phyloP scores from a whole-genome alignment of 30 jellyfish, hydroid and myxozoan genomes.

The Aurelia sp. region DNA sequence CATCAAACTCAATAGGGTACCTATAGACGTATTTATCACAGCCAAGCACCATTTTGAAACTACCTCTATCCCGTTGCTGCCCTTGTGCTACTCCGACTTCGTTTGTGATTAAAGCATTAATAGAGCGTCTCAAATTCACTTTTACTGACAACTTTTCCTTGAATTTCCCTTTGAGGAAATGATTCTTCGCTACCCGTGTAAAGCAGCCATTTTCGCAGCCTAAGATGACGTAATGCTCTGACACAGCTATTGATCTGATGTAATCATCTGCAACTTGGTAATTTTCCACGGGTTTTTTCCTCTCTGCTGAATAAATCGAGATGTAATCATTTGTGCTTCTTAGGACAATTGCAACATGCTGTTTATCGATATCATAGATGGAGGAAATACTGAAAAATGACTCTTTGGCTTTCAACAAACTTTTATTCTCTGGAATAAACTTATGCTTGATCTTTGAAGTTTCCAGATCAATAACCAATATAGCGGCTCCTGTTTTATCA shows the following conservation, averaged over 20 bases:
- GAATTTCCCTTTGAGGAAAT: conserved; percentile 73
- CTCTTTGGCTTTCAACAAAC: conserved; percentile 29
- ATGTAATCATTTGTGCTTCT: conserved; percentile 78
- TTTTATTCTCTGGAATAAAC: conserved; percentile 32
- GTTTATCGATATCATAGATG: conserved; percentile 55
- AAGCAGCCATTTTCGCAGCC: conserved; percentile 82
- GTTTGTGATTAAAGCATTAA: conserved; percentile 51
- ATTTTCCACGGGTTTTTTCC: conserved; percentile 32
- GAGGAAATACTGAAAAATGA: conserved; percentile 26
- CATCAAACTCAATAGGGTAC: conserved; percentile 29
- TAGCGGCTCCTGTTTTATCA: conserved; percentile 70
- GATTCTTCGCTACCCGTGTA: conserved; percentile 35
- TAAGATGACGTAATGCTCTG: conserved; percentile 52
- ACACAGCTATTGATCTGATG: conserved; percentile 63
- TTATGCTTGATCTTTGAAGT: conserved; percentile 27
- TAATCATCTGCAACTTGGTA: conserved; percentile 34
- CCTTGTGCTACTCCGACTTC: not conserved
- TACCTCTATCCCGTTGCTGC: not conserved
- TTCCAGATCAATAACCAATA: conserved; percentile 55
- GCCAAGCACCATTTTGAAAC: conserved; percentile 7
- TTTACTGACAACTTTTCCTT: conserved; percentile 18
- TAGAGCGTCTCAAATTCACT: conserved; percentile 45
- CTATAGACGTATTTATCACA: conserved; percentile 51
- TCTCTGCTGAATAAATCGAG: conserved; percentile 45
- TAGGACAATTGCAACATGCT: conserved; percentile 74